Base-by-base conservation (phyloP, 2,888 invertebrate species). In the Tupiocoris notatus region DNA sequence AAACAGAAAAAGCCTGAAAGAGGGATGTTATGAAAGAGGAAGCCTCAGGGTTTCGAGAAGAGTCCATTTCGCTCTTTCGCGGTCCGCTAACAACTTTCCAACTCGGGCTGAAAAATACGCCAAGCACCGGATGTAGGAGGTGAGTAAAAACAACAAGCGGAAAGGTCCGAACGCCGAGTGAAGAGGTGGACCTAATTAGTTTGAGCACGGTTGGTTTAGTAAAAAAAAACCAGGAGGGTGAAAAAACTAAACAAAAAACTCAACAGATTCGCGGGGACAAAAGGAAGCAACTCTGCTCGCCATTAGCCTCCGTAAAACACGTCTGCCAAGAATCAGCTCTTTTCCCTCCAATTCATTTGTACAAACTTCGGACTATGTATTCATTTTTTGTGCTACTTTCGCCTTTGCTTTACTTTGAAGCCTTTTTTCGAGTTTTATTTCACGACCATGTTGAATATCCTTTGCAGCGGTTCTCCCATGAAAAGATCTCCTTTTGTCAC, bases 111-210 rank as follows among this genome's bases (percentile, higher is more conserved):
- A 39, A 39, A 39, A 39, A 39, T 39, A 39, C 39, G 39, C 39
- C 39, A 39, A 39, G 39, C 39, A 12, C 39, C 39, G 6, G n/a
- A n/a, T n/a, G n/a, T n/a, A n/a, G 39, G 39, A 12, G 39, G 12
- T 39, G 39, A 39, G 39, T 39, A 39, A 39, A 39, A 39, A 39
- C 39, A 39, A 39, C 39, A 39, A 39, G 39, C 6, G 17, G 9
- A 18, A 9, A 39, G 20, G 65, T 18, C 20, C 65, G 12, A 18
- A 65, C 17, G 65, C 20, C 2, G 39, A 24, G 6, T 23, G 24
- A 17, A n/a, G 24, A 2, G 67, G 67, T 6, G 12, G 67, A 54
- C 56, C 67, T 67, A 67, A 67, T 67, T 67, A 67, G 67, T 57
- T 67, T 67, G 56, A 20, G 39, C 39, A 39, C 12, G 22, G 67